Conservation (phyloP, 2,888 invertebrate species). For the Pseudeuparius sepicola region DNA sequence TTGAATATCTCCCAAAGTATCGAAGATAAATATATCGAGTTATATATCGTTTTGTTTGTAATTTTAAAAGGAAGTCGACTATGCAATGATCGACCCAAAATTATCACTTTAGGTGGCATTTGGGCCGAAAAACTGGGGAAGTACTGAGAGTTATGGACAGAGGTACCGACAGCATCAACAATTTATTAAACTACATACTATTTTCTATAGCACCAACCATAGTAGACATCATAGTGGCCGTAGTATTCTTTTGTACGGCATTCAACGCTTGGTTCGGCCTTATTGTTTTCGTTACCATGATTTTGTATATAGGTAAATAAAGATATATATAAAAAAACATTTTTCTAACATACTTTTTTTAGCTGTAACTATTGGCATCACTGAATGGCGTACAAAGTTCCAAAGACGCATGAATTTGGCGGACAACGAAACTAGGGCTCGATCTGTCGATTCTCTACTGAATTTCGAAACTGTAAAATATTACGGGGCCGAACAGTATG, state of each 20-base stretch:
- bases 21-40: too few species aligned
- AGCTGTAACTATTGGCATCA: constrained; percentile 82
- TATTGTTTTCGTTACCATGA: constrained; percentile 90
- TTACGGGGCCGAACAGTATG: constrained; percentile 89
- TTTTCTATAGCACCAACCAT: constrained; percentile 92
- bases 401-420: constrained; percentile 88
- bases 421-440: constrained; percentile 85
- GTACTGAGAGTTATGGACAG: constrained; percentile 94
- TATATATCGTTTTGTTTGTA: too few species aligned
- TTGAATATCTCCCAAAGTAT: too few species aligned
- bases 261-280: constrained; percentile 94
- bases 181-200: constrained; percentile 80
- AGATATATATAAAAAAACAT: constrained; percentile 6
- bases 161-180: constrained; percentile 94
- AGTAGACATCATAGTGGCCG: constrained; percentile 83
- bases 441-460: constrained; percentile 89
- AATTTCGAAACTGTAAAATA: constrained; percentile 99
- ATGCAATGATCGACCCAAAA: too few species aligned
- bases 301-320: constrained; percentile 72
- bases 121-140: constrained; percentile 92
- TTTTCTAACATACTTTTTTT: constrained; percentile 29
- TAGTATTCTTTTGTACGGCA: constrained; percentile 74
- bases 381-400: constrained; percentile 96
- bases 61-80: too few species aligned
- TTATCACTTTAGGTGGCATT: too few species aligned